Conservation (phyloP, 2,113 vertebrate genomes). For the Burhinus oedicnemus region DNA sequence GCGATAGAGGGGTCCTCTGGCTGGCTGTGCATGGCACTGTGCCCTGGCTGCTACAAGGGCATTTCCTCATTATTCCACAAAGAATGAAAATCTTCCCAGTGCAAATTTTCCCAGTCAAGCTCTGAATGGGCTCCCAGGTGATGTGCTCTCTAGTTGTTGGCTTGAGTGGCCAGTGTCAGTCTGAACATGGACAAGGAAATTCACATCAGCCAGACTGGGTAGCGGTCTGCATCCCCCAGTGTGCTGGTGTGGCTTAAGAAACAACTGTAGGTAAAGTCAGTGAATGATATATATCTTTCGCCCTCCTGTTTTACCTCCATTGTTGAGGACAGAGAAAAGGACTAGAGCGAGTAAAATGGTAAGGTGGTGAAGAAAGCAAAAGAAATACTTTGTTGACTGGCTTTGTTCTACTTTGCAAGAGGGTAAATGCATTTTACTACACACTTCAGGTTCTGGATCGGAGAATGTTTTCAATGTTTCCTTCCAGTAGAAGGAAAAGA, state of each 20-base stretch:
- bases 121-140: background rate
- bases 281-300: background rate
- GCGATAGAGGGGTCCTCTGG: background rate
- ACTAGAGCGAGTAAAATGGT: background rate
- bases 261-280: background rate
- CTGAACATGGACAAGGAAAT: background rate
- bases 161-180: background rate
- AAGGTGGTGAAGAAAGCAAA: background rate
- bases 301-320: background rate
- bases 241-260: background rate
- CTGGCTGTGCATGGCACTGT: background rate
- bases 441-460: background rate
- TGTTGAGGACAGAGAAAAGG: background rate
- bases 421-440: background rate
- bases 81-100: background rate
- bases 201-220: fast-evolving
- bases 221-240: fast-evolving
- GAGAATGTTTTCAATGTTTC: background rate
- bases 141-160: background rate
- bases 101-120: background rate
- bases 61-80: background rate
- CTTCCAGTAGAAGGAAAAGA: background rate
- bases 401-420: background rate
- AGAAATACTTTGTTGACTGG: fast-evolving
- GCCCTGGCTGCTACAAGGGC: fast-evolving